phyloP scores from a whole-genome alignment of 2,888 invertebrate species.

The Helicoverpa assulta region DNA sequence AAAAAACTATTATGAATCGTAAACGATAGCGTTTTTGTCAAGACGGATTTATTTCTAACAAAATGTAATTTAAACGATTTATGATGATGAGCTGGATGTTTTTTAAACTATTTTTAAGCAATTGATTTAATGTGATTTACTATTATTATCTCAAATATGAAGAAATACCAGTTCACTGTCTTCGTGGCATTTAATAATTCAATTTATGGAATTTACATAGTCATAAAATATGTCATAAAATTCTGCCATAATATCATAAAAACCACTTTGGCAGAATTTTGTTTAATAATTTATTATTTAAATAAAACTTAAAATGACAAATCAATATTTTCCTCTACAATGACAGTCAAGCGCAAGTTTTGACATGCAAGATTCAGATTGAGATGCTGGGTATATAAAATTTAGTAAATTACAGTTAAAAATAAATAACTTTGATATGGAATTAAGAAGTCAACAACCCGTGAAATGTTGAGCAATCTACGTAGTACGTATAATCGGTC shows the following conservation, averaged over 20 bases:
- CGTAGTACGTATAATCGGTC: conserved; percentile 84
- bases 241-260: neutral
- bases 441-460: conserved; percentile 84
- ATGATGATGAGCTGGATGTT: conserved; percentile 4
- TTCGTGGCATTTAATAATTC: conserved; percentile 25
- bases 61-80: conserved; percentile 34
- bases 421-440: conserved; percentile 44
- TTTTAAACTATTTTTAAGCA: conserved; percentile 18
- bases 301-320: neutral
- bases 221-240: neutral
- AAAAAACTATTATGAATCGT: conserved; percentile 72
- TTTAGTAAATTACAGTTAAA: conserved; percentile 4
- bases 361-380: too few species aligned
- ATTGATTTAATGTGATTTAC: conserved; percentile 9
- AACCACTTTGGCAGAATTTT: neutral
- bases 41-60: conserved; percentile 52
- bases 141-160: conserved; percentile 26
- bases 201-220: neutral
- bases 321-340: neutral
- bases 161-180: neutral
- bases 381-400: neutral
- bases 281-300: neutral
- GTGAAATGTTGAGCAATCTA: conserved; percentile 85
- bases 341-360: neutral
- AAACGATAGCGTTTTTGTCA: conserved; percentile 70